Percentiles rank a stretch among this genome's conserved stretches.
Conservation (phyloP, 2,888 invertebrate species). For the Malthinus flaveolus region DNA sequence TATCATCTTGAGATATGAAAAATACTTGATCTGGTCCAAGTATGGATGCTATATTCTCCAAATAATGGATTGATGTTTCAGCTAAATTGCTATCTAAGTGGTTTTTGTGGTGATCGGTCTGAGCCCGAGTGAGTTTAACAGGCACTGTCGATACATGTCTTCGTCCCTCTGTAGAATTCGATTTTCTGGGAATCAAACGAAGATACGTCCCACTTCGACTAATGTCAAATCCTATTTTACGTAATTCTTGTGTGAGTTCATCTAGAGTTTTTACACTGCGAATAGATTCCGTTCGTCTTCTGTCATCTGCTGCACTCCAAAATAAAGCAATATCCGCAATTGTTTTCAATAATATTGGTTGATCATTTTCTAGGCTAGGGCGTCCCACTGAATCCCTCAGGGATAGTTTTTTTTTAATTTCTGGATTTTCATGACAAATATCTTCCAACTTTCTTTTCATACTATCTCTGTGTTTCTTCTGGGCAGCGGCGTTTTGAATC, state of each 20-base stretch:
- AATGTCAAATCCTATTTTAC: neutral
- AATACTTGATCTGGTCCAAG: slow-evolving; percentile 14
- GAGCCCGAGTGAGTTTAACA: slow-evolving; percentile 35
- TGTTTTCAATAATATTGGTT: slow-evolving; percentile 40
- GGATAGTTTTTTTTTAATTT: neutral
- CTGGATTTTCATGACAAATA: neutral
- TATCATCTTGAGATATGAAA: slow-evolving; percentile 44
- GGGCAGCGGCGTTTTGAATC: slow-evolving; percentile 20
- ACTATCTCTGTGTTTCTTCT: neutral
- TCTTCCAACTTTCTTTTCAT: neutral
- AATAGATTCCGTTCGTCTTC: slow-evolving; percentile 36
- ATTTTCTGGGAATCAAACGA: neutral
- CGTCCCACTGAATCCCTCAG: slow-evolving; percentile 30
- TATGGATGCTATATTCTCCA: slow-evolving; percentile 18
- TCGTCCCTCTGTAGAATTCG: neutral
- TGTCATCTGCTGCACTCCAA: slow-evolving; percentile 40
- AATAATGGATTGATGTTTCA: neutral
- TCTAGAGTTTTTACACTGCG: slow-evolving; percentile 29
- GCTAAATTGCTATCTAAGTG: slow-evolving; percentile 26
- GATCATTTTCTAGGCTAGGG: slow-evolving; percentile 29
- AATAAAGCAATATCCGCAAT: slow-evolving; percentile 42
- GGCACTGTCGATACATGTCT: slow-evolving; percentile 38
- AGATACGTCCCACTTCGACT: neutral
- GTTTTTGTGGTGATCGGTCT: slow-evolving; percentile 26
- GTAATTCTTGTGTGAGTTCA: neutral